A percentile compares a stretch with the other conserved stretches of the same genome.
Evolutionary conservation across 2,113 vertebrate species (phyloP).

Genomic region (Salminus brasiliensis): DNA sequence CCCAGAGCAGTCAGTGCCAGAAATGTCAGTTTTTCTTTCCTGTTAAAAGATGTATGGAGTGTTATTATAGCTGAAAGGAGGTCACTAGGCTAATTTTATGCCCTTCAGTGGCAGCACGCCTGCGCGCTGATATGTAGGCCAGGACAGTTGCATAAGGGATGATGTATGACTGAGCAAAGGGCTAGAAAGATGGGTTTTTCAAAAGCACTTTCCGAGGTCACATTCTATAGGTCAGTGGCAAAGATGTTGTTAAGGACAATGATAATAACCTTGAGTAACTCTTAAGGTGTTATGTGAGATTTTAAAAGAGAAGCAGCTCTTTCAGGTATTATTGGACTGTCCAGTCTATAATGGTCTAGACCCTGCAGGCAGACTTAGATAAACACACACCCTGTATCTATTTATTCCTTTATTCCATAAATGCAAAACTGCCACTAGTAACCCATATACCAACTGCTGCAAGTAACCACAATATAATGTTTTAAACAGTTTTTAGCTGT

Average conservation of each 20-base stretch:
- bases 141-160: slow-evolving; percentile 68
- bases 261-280: background rate
- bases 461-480: too few species aligned
- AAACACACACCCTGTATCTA: background rate
- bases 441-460: background rate
- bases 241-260: background rate
- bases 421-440: background rate
- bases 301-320: background rate
- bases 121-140: slow-evolving; percentile 64
- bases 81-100: slow-evolving; percentile 64
- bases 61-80: slow-evolving; percentile 58
- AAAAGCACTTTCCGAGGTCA: background rate
- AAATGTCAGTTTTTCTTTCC: slow-evolving; percentile 12
- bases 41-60: slow-evolving; percentile 1
- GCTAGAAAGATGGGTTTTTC: slow-evolving; percentile 1
- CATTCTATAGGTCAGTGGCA: background rate
- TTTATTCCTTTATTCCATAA: background rate
- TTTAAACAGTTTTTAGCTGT: background rate
- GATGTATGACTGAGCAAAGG: slow-evolving; percentile 30
- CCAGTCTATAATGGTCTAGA: background rate
- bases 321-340: background rate
- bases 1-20: background rate
- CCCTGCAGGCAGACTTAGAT: background rate
- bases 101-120: slow-evolving; percentile 49
- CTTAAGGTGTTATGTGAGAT: background rate